These are phyloP conservation scores for Sandelia bainsii DNA, from an alignment of 2,797 vertebrate species.

Conservation along the genomic window DNA sequence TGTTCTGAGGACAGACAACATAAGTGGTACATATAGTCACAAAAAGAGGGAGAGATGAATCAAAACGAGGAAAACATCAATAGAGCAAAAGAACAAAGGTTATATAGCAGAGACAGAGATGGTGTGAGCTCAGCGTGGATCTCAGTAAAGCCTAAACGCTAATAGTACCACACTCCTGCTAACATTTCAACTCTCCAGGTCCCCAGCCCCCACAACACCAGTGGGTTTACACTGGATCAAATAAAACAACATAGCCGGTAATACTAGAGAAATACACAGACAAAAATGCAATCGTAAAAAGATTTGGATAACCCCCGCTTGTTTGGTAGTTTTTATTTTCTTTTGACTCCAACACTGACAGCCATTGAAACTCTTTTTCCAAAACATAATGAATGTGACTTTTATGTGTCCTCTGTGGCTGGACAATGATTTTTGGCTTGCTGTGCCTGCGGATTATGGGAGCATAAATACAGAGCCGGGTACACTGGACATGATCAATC, in stretches of 20 bases:
- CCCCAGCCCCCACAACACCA: conserved; percentile 35
- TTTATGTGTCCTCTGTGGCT: conserved; percentile 68
- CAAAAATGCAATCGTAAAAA: conserved; percentile 14
- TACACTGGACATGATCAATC: conserved; percentile 73
- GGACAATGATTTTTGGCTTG: conserved; percentile 66
- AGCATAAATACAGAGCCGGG: conserved; percentile 72
- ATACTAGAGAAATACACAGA: conserved; percentile 20
- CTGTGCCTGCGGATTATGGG: conserved; percentile 71
- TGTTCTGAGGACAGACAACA: conserved; percentile 23
- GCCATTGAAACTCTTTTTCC: conserved; percentile 52
- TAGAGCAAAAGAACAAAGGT: conserved; percentile 49
- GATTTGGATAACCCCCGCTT: conserved; percentile 22
- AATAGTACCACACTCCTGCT: conserved; percentile 53
- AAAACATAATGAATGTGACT: conserved; percentile 76
- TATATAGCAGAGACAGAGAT: conserved; percentile 25
- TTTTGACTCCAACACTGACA: conserved; percentile 35
- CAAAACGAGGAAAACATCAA: conserved; percentile 49
- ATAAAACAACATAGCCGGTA: conserved; percentile 27
- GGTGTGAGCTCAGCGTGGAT: conserved; percentile 53
- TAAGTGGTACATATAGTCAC: conserved; percentile 21
- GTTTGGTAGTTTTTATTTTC: conserved; percentile 24
- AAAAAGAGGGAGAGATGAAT: conserved; percentile 31
- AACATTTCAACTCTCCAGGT: conserved; percentile 51
- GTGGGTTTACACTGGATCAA: conserved; percentile 58
- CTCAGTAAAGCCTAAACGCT: conserved; percentile 57